These are phyloP conservation scores for Lycocerus yunnanus DNA, from an alignment of 2,888 invertebrate species.

Conservation along the genomic window DNA sequence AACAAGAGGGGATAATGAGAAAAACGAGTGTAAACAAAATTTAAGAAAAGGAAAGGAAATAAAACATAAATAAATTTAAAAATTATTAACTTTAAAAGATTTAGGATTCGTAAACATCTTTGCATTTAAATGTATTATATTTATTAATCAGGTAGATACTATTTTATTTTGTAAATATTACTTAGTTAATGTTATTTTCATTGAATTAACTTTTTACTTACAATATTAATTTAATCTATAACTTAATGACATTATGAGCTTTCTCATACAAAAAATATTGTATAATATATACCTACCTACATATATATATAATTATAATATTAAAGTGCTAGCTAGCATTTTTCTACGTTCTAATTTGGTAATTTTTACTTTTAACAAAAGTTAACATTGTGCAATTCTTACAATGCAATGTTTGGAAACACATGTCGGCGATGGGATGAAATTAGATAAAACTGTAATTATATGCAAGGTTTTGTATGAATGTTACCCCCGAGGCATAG, in stretches of 20 bases:
- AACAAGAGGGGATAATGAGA: too few species aligned
- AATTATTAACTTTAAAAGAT: not conserved
- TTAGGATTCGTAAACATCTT: not conserved
- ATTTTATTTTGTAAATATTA: not conserved
- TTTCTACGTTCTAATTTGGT: slow-evolving; percentile 12
- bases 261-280: not conserved
- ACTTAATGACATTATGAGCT: not conserved
- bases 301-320: slow-evolving; percentile 12
- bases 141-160: not conserved
- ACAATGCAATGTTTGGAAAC: slow-evolving; percentile 22
- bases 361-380: slow-evolving; percentile 12
- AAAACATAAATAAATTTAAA: too few species aligned
- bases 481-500: slow-evolving; percentile 28
- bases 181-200: not conserved
- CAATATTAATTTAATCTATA: not conserved
- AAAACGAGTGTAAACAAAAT: too few species aligned
- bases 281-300: not conserved
- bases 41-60: too few species aligned
- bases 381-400: slow-evolving; percentile 14
- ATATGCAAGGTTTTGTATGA: slow-evolving; percentile 30
- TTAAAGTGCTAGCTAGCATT: slow-evolving; percentile 6
- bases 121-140: not conserved
- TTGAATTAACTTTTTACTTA: not conserved
- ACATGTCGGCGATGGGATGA: slow-evolving; percentile 23
- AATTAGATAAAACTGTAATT: slow-evolving; percentile 32